Evolutionary conservation across 1,140 invertebrate species (phyloP).

Genomic region (Elymnias hypermnestra): DNA sequence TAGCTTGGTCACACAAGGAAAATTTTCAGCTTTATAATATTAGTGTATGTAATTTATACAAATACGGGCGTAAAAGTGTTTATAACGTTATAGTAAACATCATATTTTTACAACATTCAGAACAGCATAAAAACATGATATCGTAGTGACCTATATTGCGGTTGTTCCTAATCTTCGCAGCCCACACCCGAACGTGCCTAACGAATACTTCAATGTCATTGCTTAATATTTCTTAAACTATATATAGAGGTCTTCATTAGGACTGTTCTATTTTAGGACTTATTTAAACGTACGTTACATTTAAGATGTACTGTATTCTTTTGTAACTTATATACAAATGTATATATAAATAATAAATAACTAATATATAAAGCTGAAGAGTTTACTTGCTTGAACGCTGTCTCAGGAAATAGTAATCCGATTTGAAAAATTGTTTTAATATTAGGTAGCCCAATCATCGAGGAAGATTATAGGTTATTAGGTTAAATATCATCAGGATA

Average conservation of each 20-base stretch:
- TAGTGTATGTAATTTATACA: background rate
- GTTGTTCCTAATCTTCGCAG: conserved; percentile 32
- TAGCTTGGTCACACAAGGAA: no score
- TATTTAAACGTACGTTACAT: background rate
- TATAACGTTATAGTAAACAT: background rate
- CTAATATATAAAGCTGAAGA: no score
- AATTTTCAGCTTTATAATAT: no score
- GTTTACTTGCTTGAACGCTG: no score
- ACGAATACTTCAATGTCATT: conserved; percentile 28
- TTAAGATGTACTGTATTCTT: no score
- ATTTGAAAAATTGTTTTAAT: no score
- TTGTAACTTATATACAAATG: no score
- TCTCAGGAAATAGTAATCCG: no score
- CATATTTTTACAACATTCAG: background rate
- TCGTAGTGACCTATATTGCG: conserved; percentile 36
- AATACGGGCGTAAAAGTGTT: background rate
- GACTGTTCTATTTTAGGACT: conserved; percentile 1
- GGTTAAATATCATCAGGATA: no score
- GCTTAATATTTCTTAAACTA: conserved; percentile 12
- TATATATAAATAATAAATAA: no score
- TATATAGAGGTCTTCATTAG: background rate
- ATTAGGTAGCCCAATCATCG: no score
- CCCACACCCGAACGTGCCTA: conserved; percentile 31
- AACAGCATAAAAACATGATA: background rate
- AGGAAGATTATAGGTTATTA: no score